Evolutionary conservation across 2,888 invertebrate species (phyloP), one percentile per base, ranked within the genome.

Genomic region (Cylindroiulus punctatus): DNA sequence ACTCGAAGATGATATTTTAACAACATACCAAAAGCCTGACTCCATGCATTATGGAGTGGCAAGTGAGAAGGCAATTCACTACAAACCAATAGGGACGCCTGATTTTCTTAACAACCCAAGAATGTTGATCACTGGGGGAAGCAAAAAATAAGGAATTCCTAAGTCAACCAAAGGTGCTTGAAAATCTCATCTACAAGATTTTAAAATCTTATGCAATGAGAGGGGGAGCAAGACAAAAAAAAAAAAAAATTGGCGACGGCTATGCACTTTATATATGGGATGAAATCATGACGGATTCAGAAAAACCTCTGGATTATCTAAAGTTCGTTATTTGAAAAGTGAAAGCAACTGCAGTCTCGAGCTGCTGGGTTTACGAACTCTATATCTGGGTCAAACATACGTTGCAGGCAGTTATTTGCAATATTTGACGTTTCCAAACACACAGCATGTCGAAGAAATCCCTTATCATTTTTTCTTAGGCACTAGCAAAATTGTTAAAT

Each of bases 181-280:
- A 65, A 65, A 65, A 65, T 22, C 65, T 65, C 10, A 65, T 65
- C 26, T 65, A 26, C 7, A 65, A 65, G 65, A 65, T 65, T 22
- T 26, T 26, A 26, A 65, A 82, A 4, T 32, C 36, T 40, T 8
- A 10, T 32, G n/a, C 10, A 82, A 81, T 10, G n/a, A 22, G 30
- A 32, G 82, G 83, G 83, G 42, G 83, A 42, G 36, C 40, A 8
- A 47, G 84, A 19, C 26, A 57, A 14, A 57, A 86, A 84, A 36
- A 57, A 47, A 57, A 14, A 57, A 86, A 84, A 36, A 57, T 26
- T 32, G 65, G 22, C 36, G 36, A 26, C 65, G 65, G 8, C n/a
- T 12, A 14, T 4, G 65, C 19, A n/a, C 19, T n/a, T n/a, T 36
- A n/a, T 52, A 19, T 52, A 52, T 19, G 19, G 26, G 65, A 65